Evolutionary conservation across 2,797 vertebrate genomes (phyloP), one percentile per base, ranked within the genome.

Genomic region (Chromis chromis): DNA sequence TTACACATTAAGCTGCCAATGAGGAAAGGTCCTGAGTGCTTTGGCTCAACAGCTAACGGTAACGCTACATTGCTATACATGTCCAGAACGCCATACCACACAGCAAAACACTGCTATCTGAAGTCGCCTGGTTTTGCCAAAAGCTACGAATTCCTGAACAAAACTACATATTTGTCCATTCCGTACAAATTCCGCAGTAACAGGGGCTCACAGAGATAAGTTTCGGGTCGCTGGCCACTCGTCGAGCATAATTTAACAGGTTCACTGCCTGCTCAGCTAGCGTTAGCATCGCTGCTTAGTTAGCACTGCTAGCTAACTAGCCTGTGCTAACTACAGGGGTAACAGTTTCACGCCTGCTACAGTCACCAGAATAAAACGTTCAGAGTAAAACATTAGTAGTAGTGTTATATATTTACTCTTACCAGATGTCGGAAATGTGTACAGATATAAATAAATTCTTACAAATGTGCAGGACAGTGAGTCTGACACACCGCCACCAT

Each of bases 401-500:
- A 1, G 19, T 27, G 24, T 31, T 49, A 49, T 22, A 50, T 50
- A 65, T 66, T 58, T 49, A 78, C 75, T 76, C 84, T 86, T 70
- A 85, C 69, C 66, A 76, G 59, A 62, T 77, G 76, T 71, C 28
- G 55, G 25, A 86, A 86, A 88, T 72, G 53, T 79, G 68, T 78
- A 85, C 27, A 81, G n/a, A 81, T 69, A 70, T 36, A 40, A 80
- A 75, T 57, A 78, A 82, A 86, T 76, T 83, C 89, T 94, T 92
- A 94, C 90, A 94, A 93, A 88, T 91, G 81, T 89, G 84, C 92
- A 88, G 94, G 82, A 88, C 87, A 87, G 86, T 76, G 85, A 88
- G 86, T 86, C 87, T 93, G 92, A 94, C 90, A 91, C 91, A 92
- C 79, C 64, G 89, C 90, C 92, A 94, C 95, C 95, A 96, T 96